Percentiles rank a stretch among this genome's conserved stretches.
Evolutionary conservation across 2,113 vertebrate species (phyloP).

Genomic region (Callionymus lyra): DNA sequence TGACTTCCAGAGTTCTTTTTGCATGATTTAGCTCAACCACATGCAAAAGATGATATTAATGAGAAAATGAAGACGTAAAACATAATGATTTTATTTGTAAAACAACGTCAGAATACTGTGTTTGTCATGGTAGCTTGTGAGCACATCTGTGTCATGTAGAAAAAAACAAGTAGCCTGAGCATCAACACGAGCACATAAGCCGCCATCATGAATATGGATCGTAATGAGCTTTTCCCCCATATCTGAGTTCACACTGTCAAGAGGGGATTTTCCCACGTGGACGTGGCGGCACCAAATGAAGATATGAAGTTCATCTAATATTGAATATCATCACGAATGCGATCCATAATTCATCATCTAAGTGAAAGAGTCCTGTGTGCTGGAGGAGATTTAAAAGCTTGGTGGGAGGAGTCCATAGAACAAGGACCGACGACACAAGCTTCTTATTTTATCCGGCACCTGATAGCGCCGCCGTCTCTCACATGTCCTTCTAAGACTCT

Average conservation of each 20-base stretch:
- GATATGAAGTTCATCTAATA: conserved; percentile 62
- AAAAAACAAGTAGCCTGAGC: conserved; percentile 14
- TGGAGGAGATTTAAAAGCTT: conserved; percentile 59
- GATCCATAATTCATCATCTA: conserved; percentile 66
- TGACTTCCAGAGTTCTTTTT: conserved; percentile 15
- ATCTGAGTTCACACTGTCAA: conserved; percentile 31
- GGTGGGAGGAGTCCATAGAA: conserved; percentile 38
- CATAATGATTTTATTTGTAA: too few relatives aligned
- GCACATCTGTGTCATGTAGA: too few relatives aligned
- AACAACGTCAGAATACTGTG: too few relatives aligned
- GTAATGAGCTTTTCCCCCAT: conserved; percentile 49
- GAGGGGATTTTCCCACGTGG: conserved; percentile 51
- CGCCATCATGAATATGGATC: conserved; percentile 51
- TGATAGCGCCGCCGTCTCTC: conserved; percentile 29
- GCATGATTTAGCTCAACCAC: too few relatives aligned
- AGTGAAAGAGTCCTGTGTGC: conserved; percentile 60
- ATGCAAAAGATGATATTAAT: too few relatives aligned
- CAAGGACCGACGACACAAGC: conserved; percentile 33
- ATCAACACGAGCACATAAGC: conserved; percentile 18
- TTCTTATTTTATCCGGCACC: conserved; percentile 38
- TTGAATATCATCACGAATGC: conserved; percentile 55
- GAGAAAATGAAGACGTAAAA: too few relatives aligned
- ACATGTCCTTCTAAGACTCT: conserved; percentile 22
- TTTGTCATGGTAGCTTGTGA: too few relatives aligned
- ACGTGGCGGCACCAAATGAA: conserved; percentile 48